Conservation (phyloP, 1,140 invertebrate genomes). For the Steinernema feltiae region DNA sequence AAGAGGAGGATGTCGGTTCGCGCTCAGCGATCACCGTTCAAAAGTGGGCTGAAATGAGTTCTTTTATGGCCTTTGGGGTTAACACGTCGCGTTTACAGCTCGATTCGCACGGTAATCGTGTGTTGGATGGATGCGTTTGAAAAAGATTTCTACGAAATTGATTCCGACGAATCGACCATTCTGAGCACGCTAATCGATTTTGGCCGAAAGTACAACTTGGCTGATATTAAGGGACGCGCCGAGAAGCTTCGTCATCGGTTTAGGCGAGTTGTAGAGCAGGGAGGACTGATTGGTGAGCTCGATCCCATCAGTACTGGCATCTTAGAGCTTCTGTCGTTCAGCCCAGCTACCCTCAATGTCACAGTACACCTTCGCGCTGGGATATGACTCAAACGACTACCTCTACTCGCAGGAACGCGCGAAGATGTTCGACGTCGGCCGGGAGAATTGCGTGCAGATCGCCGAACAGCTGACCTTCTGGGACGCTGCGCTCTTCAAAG, state of each 20-base stretch:
- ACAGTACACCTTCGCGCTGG: constrained; percentile 52
- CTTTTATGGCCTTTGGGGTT: constrained; percentile 42
- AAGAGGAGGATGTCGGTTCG: constrained; percentile 37
- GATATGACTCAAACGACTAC: constrained; percentile 45
- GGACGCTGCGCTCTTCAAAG: constrained; percentile 89
- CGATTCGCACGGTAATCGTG: constrained; percentile 72
- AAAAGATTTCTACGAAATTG: constrained; percentile 84
- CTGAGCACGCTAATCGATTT: constrained; percentile 49
- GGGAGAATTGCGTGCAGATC: constrained; percentile 70
- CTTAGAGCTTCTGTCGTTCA: too few relatives aligned
- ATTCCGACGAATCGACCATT: constrained; percentile 66
- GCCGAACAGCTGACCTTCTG: constrained; percentile 93
- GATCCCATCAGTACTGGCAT: too few relatives aligned
- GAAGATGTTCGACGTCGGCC: constrained; percentile 56
- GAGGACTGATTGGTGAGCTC: constrained; percentile 40
- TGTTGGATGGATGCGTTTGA: constrained; percentile 94
- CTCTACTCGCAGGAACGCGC: constrained; percentile 43
- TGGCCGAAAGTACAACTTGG: constrained; percentile 63
- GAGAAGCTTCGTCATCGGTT: constrained; percentile 70
- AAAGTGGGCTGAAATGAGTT: too few relatives aligned
- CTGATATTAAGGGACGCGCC: constrained; percentile 76
- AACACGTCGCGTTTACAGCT: constrained; percentile 63
- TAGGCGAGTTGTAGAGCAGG: constrained; percentile 51
- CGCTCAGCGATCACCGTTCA: constrained; percentile 34
- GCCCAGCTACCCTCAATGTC: constrained; percentile 58